These are phyloP conservation scores for Melanotaenia pygmaea DNA, from an alignment of 2,797 vertebrate genomes.

Conservation along the genomic window DNA sequence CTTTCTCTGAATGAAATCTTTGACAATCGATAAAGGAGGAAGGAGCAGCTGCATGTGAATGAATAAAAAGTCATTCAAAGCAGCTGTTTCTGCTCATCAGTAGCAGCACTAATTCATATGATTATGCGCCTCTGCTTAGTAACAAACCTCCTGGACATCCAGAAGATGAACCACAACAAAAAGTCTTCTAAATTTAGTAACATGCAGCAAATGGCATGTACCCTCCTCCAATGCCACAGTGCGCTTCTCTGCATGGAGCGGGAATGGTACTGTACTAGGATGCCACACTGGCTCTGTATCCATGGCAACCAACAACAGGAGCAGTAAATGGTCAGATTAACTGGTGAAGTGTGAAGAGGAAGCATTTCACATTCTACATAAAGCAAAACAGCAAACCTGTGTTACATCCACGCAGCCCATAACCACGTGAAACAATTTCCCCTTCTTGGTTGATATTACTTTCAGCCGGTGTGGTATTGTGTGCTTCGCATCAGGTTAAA, in stretches of 20 bases:
- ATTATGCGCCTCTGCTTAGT: conserved; percentile 44
- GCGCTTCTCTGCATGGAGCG: conserved; percentile 60
- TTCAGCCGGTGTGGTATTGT: not conserved
- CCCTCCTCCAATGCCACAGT: conserved; percentile 57
- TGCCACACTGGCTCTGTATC: conserved; percentile 81
- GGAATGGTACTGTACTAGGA: conserved; percentile 69
- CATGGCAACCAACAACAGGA: conserved; percentile 84
- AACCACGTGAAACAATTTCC: conserved; percentile 16
- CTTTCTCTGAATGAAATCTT: conserved; percentile 34
- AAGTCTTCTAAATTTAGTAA: conserved; percentile 70
- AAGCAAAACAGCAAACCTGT: conserved; percentile 32
- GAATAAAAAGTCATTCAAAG: conserved; percentile 40
- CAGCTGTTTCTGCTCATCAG: conserved; percentile 32
- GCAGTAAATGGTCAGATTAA: conserved; percentile 80
- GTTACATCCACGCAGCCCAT: conserved; percentile 14
- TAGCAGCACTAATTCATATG: conserved; percentile 21
- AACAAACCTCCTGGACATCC: conserved; percentile 45
- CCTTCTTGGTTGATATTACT: not conserved
- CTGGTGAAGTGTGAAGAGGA: conserved; percentile 68
- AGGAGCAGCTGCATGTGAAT: conserved; percentile 59
- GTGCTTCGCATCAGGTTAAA: not conserved
- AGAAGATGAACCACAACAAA: not conserved
- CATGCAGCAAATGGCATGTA: conserved; percentile 47
- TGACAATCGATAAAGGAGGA: conserved; percentile 36
- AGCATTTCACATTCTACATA: conserved; percentile 52